Base-by-base conservation (phyloP, 2,888 invertebrate genomes). In the Himalopsyche japonica region DNA sequence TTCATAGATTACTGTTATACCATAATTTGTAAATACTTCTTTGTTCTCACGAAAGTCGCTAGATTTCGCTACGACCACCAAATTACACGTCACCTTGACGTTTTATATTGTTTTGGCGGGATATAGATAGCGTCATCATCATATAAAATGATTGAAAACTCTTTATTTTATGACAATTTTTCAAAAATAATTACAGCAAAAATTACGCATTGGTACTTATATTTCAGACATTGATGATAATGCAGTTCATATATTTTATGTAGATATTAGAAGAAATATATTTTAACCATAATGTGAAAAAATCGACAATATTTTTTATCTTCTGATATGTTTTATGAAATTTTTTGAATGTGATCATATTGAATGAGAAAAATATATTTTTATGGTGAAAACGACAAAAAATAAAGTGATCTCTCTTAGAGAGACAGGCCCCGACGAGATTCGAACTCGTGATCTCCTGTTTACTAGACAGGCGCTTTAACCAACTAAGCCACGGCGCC, bases 381-480 rank as follows among this genome's bases (percentile, higher is more conserved):
- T n/a, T 57, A n/a, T 57, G 6, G 2, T 30, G 1, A 70, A 70
- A 70, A n/a, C 1, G 8, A 20, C 6, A 8, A 7, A 70, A 70
- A 70, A 70, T 3, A 5, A 3, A 70, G 15, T 30, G 1, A 24
- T 70, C 70, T 20, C 15, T 70, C 27, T 27, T 0, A 12, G 27
- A 27, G 27, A 27, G 27, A 70, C 30, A 94, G 94, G 94, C 94
- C 93, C 94, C 93, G 93, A 91, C 93, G 94, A 93, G 94, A 94
- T 93, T 94, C 94, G 94, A 94, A 94, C 94, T 94, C 94, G 92
- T 91, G 94, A 94, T 94, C 94, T 95, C 94, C 94, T 94, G 94
- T 94, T 94, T 94, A 94, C 94, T 94, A 94, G 94, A 94, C 94
- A 93, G 93, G 93, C 93, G 93, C 93, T 94, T 94, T 94, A 94